Evolutionary conservation across 2,797 vertebrate species (phyloP).

Genomic region (Helostoma temminkii): DNA sequence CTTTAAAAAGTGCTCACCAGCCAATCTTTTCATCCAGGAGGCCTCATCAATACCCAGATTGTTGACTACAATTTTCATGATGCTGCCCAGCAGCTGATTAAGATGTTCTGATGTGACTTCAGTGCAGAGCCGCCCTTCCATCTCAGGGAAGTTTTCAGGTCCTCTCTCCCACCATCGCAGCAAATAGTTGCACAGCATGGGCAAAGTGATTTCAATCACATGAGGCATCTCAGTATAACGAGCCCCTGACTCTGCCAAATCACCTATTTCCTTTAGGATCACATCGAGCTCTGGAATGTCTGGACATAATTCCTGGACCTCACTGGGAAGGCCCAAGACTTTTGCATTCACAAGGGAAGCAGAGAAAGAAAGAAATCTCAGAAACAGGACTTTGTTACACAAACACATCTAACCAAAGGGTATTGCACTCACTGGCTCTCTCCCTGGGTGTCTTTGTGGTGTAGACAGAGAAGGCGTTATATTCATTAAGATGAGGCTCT

Average conservation of each 20-base stretch:
- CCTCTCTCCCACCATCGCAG: slow-evolving; percentile 97
- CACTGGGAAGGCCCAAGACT: slow-evolving; percentile 93
- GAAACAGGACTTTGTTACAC: neutral
- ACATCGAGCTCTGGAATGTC: slow-evolving; percentile 92
- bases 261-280: slow-evolving; percentile 91
- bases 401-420: slow-evolving; percentile 3
- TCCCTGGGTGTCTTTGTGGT: slow-evolving; percentile 95
- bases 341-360: slow-evolving; percentile 32
- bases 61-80: slow-evolving; percentile 95
- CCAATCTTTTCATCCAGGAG: slow-evolving; percentile 96
- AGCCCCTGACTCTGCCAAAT: slow-evolving; percentile 93
- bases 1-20: slow-evolving; percentile 80
- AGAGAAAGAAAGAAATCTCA: slow-evolving; percentile 9
- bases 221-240: slow-evolving; percentile 98
- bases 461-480: slow-evolving; percentile 93
- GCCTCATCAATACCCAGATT: slow-evolving; percentile 97
- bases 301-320: slow-evolving; percentile 93
- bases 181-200: slow-evolving; percentile 97
- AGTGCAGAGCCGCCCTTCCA: slow-evolving; percentile 87
- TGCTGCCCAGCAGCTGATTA: slow-evolving; percentile 94
- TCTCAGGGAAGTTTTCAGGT: slow-evolving; percentile 83
- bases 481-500: slow-evolving; percentile 91
- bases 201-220: slow-evolving; percentile 95
- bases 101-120: slow-evolving; percentile 92
- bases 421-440: slow-evolving; percentile 88